Evolutionary conservation across 2,797 vertebrate species (phyloP).

Genomic region (Acestrorhynchus altus): DNA sequence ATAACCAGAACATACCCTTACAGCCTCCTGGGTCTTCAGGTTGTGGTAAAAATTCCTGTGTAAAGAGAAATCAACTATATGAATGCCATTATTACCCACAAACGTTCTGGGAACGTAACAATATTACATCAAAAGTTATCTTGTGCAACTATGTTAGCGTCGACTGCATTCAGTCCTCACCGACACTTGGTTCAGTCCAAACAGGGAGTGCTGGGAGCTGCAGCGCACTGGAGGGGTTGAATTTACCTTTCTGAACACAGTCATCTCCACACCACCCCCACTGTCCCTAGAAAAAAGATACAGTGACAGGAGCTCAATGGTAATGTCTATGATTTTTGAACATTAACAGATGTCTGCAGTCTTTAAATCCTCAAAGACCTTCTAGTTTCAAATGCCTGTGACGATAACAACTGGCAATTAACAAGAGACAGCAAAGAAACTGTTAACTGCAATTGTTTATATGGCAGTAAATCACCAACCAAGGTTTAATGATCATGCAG

Average conservation of each 20-base stretch:
- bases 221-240: constrained; percentile 91
- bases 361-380: constrained; percentile 21
- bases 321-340: neutral
- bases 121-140: neutral
- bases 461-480: no score
- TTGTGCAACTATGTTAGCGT: neutral
- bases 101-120: neutral
- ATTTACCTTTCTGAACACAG: constrained; percentile 90
- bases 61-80: constrained; percentile 27
- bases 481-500: neutral
- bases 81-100: neutral
- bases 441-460: no score
- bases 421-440: no score
- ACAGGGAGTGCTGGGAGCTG: constrained; percentile 92
- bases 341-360: constrained; percentile 16
- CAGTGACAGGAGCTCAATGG: constrained; percentile 15
- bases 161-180: constrained; percentile 71
- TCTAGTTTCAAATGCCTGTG: no score
- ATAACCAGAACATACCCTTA: constrained; percentile 75
- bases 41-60: constrained; percentile 87
- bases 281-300: constrained; percentile 77
- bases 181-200: constrained; percentile 91
- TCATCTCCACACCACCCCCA: constrained; percentile 89
- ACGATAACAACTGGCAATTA: no score
- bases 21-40: constrained; percentile 82